Conservation (phyloP, 2,888 invertebrate genomes). For the Nysson spinosus region DNA sequence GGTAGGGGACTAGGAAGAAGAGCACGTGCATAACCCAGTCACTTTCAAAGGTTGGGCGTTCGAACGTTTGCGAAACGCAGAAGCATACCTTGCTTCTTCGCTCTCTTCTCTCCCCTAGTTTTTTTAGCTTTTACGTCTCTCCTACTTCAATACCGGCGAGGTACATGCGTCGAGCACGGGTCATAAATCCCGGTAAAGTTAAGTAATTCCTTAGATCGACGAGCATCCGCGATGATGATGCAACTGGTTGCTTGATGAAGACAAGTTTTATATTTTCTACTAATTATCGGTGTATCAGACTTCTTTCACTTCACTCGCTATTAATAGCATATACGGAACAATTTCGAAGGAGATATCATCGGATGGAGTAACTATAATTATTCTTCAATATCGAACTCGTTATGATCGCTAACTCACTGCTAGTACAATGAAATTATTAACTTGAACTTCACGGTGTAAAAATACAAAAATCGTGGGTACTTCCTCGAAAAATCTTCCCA, state of each 20-base stretch:
- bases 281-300: too few relatives aligned
- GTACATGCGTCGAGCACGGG: conserved; percentile 44
- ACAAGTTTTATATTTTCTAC: too few relatives aligned
- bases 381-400: too few relatives aligned
- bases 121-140: not conserved
- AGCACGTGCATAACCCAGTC: conserved; percentile 64
- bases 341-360: too few relatives aligned
- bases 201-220: conserved; percentile 54
- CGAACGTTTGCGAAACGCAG: conserved; percentile 63
- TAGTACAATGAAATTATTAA: too few relatives aligned
- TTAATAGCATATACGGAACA: too few relatives aligned
- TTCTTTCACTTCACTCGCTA: too few relatives aligned
- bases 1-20: conserved; percentile 64
- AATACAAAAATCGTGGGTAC: too few relatives aligned
- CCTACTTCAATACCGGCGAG: not conserved
- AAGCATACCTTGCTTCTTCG: conserved; percentile 47
- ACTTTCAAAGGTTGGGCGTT: conserved; percentile 65
- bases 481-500: conserved; percentile 6
- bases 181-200: conserved; percentile 52
- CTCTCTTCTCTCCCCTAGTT: conserved; percentile 14
- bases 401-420: too few relatives aligned
- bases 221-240: conserved; percentile 34
- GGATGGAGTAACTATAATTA: too few relatives aligned
- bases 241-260: conserved; percentile 43
- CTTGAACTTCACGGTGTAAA: too few relatives aligned